Evolutionary conservation across 1,140 invertebrate genomes (phyloP).

Genomic region (Battus philenor): DNA sequence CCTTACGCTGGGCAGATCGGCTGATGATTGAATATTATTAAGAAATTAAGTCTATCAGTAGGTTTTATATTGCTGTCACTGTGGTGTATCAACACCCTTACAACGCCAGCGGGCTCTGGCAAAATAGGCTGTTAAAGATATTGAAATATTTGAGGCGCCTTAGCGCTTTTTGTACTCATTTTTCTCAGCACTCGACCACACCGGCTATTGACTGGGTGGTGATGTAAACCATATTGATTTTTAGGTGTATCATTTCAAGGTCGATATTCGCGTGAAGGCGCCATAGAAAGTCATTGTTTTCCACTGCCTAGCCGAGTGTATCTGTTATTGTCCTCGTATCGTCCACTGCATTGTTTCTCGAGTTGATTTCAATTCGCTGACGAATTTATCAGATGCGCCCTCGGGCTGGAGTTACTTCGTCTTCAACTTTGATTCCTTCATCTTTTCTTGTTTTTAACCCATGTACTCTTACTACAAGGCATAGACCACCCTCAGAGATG

Average conservation of each 20-base stretch:
- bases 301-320: not conserved
- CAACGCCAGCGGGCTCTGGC: conserved; percentile 1
- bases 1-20: no score
- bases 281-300: conserved; percentile 4
- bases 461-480: no score
- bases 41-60: no score
- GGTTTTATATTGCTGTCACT: no score
- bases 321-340: not conserved
- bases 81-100: not conserved
- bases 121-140: conserved; percentile 15
- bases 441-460: no score
- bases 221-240: not conserved
- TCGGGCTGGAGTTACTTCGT: no score
- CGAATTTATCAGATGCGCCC: not conserved
- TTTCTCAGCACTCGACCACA: conserved; percentile 7
- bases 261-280: not conserved
- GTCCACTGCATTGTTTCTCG: conserved; percentile 6
- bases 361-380: not conserved
- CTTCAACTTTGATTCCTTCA: no score
- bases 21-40: no score
- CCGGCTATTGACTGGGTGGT: not conserved
- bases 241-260: not conserved
- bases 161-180: conserved; percentile 9
- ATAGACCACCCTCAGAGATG: no score
- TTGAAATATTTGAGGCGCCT: conserved; percentile 12